These are phyloP conservation scores for Tetraodon nigroviridis DNA, from an alignment of 2,113 vertebrate species.

Conservation along the genomic window DNA sequence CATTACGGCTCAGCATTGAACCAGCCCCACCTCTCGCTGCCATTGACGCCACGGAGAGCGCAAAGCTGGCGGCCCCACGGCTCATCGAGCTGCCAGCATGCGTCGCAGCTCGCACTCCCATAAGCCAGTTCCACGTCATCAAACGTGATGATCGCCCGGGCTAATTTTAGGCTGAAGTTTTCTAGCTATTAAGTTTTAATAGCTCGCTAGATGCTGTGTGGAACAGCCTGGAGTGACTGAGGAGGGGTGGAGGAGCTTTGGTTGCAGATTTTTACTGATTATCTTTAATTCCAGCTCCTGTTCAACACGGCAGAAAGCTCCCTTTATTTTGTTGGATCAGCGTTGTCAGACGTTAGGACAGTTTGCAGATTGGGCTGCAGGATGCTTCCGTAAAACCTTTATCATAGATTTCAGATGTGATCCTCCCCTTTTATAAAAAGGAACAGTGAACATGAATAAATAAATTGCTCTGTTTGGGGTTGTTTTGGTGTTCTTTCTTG, in stretches of 20 bases:
- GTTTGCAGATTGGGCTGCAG: no score
- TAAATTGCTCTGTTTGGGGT: not conserved
- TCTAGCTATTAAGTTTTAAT: conserved; percentile 48
- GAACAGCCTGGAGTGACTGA: conserved; percentile 4
- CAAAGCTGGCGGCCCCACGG: conserved; percentile 59
- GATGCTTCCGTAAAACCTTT: no score
- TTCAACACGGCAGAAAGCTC: no score
- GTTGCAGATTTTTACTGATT: not conserved
- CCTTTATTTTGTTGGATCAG: no score
- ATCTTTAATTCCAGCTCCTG: no score
- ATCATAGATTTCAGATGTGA: no score
- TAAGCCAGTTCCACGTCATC: conserved; percentile 73
- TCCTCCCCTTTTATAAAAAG: no score
- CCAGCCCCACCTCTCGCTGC: conserved; percentile 51
- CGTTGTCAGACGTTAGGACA: no score
- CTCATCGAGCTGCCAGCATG: conserved; percentile 68
- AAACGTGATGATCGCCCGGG: conserved; percentile 67
- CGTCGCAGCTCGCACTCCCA: conserved; percentile 58
- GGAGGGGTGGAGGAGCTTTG: conserved; percentile 9
- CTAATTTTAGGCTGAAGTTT: conserved; percentile 68
- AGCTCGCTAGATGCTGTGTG: conserved; percentile 54
- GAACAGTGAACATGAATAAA: not conserved
- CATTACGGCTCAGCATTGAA: conserved; percentile 56
- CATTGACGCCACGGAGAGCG: conserved; percentile 55
- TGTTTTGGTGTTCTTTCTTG: not conserved